Evolutionary conservation across 2,888 invertebrate species (phyloP).

Genomic region (Biston betularia): DNA sequence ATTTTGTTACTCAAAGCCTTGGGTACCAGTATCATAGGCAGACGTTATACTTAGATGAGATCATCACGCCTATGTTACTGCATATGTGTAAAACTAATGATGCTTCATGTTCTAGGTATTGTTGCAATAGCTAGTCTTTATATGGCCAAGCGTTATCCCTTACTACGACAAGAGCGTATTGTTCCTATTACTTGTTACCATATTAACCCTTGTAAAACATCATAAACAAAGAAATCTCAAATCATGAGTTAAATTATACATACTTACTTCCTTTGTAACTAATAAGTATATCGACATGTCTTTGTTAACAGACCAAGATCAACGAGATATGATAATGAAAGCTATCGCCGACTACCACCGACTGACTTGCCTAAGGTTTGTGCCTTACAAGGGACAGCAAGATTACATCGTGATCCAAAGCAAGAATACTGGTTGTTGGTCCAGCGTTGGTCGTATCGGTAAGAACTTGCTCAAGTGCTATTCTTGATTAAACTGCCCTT

Average conservation of each 20-base stretch:
- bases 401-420: conserved; percentile 91
- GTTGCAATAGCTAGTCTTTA: no score
- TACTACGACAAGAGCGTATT: no score
- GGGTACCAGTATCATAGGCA: no score
- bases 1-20: no score
- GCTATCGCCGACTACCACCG: conserved; percentile 92
- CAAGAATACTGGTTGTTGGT: conserved; percentile 92
- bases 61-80: no score
- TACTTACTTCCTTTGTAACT: background rate
- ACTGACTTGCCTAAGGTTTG: conserved; percentile 91
- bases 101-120: no score
- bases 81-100: no score
- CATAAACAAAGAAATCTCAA: no score
- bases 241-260: background rate
- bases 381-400: conserved; percentile 86
- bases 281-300: background rate
- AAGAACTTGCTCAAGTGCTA: background rate
- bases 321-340: conserved; percentile 87
- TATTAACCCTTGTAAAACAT: no score
- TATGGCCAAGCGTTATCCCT: no score
- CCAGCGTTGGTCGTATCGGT: conserved; percentile 91
- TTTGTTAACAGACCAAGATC: conserved; percentile 75
- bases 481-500: background rate
- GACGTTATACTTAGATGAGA: no score
- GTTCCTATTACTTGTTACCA: no score